Evolutionary conservation across 2,888 invertebrate genomes (phyloP), one percentile per base, ranked within the genome.

Genomic region (Drosophila parthenogenetica): DNA sequence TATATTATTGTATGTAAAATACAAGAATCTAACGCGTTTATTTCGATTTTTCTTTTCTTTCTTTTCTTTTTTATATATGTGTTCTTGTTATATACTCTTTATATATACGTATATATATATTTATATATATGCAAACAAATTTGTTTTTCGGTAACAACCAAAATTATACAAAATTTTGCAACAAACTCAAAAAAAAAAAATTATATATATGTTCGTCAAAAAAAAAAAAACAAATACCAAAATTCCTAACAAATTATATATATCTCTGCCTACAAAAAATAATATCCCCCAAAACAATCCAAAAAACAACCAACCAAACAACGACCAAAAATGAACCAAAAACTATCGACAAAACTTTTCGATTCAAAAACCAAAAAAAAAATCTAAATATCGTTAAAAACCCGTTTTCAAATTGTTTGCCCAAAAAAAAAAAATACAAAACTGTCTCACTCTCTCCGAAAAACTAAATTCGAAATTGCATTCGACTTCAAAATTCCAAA

Each of bases 141-240:
- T 81, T 77, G 79, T 87, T 85, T 83, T 92, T 90, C 89, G 90
- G 87, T 89, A 85, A 85, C 79, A 76, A 84, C 63, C 76, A 81
- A 62, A 73, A 77, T 72, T 64, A 57, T 78, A 29, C 57, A 62
- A 77, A 79, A 79, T 84, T 88, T 90, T 66, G 49, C 77, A 75
- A 73, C 48, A 57, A 49, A 63, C 46, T 51, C 16, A 22, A 35
- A 49, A 73, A 69, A 91, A 90, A 90, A 91, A 91, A 91, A 91
- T 91, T 91, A 91, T 91, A 92, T 91, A 91, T 91, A 92, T 92
- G 90, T 91, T 91, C 91, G 91, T 91, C 91, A 91, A 91, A 77
- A 53, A 54, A 69, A 77, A 62, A 64, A 66, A 73, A 35, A 35
- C 67, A 77, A 62, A 64, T 29, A 66, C 72, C 68, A 80, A 84